Evolutionary conservation across 1,140 invertebrate genomes (phyloP).

Genomic region (Pentalonia nigronervosa): DNA sequence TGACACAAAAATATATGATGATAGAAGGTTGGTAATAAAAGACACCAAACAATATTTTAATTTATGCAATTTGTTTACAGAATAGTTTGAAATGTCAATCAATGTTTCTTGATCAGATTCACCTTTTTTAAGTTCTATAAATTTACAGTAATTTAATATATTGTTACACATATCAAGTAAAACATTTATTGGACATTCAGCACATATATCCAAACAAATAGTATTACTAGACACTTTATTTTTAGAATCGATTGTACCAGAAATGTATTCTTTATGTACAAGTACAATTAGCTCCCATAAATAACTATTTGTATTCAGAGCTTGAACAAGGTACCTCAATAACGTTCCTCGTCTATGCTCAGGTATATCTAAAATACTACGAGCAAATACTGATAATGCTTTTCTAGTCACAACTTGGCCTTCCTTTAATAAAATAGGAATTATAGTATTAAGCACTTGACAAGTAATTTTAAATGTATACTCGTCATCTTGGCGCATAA

Average conservation of each 20-base stretch:
- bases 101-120: slow-evolving; percentile 43
- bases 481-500: slow-evolving; percentile 88
- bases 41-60: slow-evolving; percentile 56
- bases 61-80: slow-evolving; percentile 48
- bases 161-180: slow-evolving; percentile 43
- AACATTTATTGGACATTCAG: slow-evolving; percentile 41
- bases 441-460: slow-evolving; percentile 87
- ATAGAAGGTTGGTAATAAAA: slow-evolving; percentile 46
- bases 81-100: slow-evolving; percentile 49
- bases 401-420: slow-evolving; percentile 72
- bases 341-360: slow-evolving; percentile 83
- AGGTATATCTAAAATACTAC: slow-evolving; percentile 87
- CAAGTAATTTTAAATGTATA: slow-evolving; percentile 93
- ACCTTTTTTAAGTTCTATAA: slow-evolving; percentile 54
- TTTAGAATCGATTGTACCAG: slow-evolving; percentile 26
- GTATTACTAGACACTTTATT: slow-evolving; percentile 55
- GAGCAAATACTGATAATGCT: slow-evolving; percentile 76
- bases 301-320: slow-evolving; percentile 74
- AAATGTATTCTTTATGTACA: slow-evolving; percentile 66
- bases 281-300: slow-evolving; percentile 81
- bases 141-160: slow-evolving; percentile 55
- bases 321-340: slow-evolving; percentile 72
- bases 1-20: slow-evolving; percentile 49
- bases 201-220: slow-evolving; percentile 52
- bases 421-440: slow-evolving; percentile 79